A percentile compares a stretch with the other conserved stretches of the same genome.
Conservation (phyloP, 2,797 vertebrate species). For the Molossus molossus region DNA sequence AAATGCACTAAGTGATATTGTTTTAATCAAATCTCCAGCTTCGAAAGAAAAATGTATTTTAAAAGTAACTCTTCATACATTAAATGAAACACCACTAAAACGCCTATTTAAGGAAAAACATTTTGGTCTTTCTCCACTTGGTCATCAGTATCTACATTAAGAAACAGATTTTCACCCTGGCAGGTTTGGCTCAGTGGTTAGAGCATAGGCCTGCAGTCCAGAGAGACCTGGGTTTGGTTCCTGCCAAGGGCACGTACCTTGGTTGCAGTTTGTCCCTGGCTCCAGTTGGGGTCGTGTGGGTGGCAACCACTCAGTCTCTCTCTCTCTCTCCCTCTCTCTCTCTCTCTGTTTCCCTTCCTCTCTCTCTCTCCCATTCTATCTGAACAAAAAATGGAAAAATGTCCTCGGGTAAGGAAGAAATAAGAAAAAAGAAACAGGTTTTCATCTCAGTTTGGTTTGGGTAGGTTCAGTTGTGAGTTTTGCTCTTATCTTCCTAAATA, state of each 20-base stretch:
- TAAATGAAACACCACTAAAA: neutral
- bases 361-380: too few species aligned
- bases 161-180: neutral
- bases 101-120: neutral
- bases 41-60: neutral
- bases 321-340: too few species aligned
- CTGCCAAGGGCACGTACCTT: too few species aligned
- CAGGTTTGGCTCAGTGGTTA: too few species aligned
- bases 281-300: too few species aligned
- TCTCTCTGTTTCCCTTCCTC: too few species aligned
- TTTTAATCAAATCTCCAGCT: neutral
- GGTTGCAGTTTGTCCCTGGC: too few species aligned
- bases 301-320: too few species aligned
- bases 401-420: too few species aligned
- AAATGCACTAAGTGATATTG: neutral
- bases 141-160: neutral
- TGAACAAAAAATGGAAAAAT: too few species aligned
- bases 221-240: too few species aligned
- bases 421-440: neutral
- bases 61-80: neutral
- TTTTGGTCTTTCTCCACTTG: neutral
- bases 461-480: neutral
- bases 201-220: too few species aligned
- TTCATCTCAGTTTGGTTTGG: slow-evolving; percentile 7
- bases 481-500: neutral